Base-by-base conservation (phyloP, 2,113 vertebrate species). In the Campylomormyrus tamandua region DNA sequence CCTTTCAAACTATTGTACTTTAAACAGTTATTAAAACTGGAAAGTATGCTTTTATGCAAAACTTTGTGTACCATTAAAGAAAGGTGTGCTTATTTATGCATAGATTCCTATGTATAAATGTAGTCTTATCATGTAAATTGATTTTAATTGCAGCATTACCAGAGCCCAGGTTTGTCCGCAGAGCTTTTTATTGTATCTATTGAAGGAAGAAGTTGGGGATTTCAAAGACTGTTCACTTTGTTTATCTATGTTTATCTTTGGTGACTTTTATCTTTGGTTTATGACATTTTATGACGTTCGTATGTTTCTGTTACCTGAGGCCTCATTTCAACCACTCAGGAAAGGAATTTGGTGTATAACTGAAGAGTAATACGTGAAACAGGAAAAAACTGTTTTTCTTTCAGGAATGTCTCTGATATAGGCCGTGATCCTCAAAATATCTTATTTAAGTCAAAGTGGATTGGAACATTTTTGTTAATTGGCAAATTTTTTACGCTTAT, bases 11-110 rank as follows among this genome's bases (percentile, higher is more conserved):
- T 92, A 93, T 96, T 96, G 94, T 94, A 95, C 96, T 95, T 96
- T 97, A 95, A 93, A 97, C 98, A 99, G 98, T 98, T 98, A 99
- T 98, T 98, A 98, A 98, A 98, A 98, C 97, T 56, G 9, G 83
- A 49, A 85, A 27, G 31, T 39, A 0, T 35, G 3, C 8, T 24
- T 85, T 48, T n/a, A 85, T n/a, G 21, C 11, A 50, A 86, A 50
- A 27, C 83, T 84, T 10, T 46, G 4, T 21, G 83, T 45, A 45
- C 46, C 49, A n/a, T 45, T 84, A 46, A 19, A 84, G 42, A 45
- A 74, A 21, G 21, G 24, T 9, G 21, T 17, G 5, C 17, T 10
- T 84, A 19, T 84, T 84, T 49, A 24, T 50, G 83, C 83, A 95
- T 94, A 15, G 3, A 80, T 80, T 19, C 35, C 5, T 17, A 80